These are phyloP conservation scores for Andrena praecox DNA, from an alignment of 2,888 invertebrate species.

Conservation along the genomic window DNA sequence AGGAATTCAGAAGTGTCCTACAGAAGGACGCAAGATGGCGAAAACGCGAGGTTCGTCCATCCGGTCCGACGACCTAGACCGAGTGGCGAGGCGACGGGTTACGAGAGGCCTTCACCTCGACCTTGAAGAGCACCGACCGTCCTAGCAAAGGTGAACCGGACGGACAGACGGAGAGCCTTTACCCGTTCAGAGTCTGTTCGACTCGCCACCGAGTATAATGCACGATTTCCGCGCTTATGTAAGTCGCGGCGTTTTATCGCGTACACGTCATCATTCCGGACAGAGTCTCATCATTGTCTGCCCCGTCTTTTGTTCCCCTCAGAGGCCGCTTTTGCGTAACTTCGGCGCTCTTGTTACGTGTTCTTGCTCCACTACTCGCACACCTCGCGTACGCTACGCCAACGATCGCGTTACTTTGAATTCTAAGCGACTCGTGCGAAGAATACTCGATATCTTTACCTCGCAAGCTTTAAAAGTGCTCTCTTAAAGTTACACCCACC, in stretches of 20 bases:
- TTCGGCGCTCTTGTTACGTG: not conserved
- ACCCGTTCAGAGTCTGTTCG: conserved; percentile 61
- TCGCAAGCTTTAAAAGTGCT: not conserved
- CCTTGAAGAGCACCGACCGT: conserved; percentile 80
- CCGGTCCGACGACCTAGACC: conserved; percentile 69
- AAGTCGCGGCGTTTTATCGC: conserved; percentile 65
- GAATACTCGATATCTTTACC: not conserved
- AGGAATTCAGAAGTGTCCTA: not conserved
- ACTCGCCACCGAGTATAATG: conserved; percentile 73
- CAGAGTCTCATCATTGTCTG: conserved; percentile 44
- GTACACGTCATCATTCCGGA: conserved; percentile 50
- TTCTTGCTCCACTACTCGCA: conserved; percentile 1
- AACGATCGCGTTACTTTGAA: not conserved
- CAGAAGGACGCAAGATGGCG: conserved; percentile 17
- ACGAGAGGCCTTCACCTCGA: conserved; percentile 78
- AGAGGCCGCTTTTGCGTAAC: conserved; percentile 34
- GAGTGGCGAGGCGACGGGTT: conserved; percentile 71
- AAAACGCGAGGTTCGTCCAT: conserved; percentile 52
- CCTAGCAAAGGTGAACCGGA: conserved; percentile 78
- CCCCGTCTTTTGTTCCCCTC: conserved; percentile 19
- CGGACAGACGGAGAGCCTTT: conserved; percentile 44
- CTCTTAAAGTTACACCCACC: not conserved
- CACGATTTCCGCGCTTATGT: conserved; percentile 78
- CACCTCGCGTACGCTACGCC: not conserved
- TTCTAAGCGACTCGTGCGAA: not conserved